A percentile compares a stretch with the other conserved stretches of the same genome.
These are phyloP conservation scores for Drosophila nigrodunni DNA, from an alignment of 1,140 invertebrate species.

Conservation along the genomic window DNA sequence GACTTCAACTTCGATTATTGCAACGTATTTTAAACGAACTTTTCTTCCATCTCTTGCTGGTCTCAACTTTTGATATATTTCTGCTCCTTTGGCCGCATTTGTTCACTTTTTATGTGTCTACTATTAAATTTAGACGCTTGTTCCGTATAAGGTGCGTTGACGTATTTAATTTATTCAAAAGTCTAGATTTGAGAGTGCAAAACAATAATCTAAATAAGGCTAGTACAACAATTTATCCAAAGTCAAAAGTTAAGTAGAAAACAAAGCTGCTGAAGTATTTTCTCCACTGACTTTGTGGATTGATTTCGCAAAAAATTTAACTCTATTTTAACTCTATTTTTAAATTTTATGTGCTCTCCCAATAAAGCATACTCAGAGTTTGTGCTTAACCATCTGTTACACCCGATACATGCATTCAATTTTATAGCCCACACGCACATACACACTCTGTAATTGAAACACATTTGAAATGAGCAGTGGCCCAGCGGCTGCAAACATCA, in stretches of 20 bases:
- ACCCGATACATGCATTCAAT: conserved; percentile 61
- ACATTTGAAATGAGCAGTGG: conserved; percentile 28
- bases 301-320: not conserved
- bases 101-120: too few species aligned
- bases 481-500: conserved; percentile 63
- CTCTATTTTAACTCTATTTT: not conserved
- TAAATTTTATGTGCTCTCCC: not conserved
- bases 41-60: conserved; percentile 5
- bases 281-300: too few species aligned
- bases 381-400: not conserved
- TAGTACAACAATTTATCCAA: too few species aligned
- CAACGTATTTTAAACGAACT: conserved; percentile 50
- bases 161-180: too few species aligned
- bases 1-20: conserved; percentile 70
- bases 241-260: too few species aligned
- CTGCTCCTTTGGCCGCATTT: not conserved
- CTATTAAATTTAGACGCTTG: too few species aligned
- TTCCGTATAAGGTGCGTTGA: too few species aligned
- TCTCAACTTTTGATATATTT: too few species aligned
- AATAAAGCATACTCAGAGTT: not conserved
- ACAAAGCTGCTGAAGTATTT: too few species aligned
- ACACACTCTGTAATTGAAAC: conserved; percentile 7
- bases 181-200: too few species aligned
- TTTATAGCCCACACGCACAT: conserved; percentile 45
- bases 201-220: too few species aligned